Evolutionary conservation across 2,797 vertebrate genomes (phyloP), one percentile per base, ranked within the genome.

Genomic region (Acomys russatus): DNA sequence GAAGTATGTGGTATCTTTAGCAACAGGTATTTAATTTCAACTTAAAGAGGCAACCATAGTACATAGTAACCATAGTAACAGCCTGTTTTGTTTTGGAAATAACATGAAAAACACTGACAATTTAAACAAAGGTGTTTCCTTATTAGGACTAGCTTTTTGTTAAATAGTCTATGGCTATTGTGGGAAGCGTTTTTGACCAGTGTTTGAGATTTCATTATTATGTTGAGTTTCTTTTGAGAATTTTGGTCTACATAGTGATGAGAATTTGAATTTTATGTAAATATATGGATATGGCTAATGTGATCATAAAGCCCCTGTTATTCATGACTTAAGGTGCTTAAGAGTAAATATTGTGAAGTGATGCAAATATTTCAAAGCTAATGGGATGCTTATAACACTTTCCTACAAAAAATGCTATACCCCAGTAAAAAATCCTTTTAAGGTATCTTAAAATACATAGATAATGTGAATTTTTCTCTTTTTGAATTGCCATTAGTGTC

Each of bases 301-400:
- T 68, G 44, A n/a, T 85, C 83, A 51, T n/a, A 68, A 54, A 51
- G 44, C 0, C 0, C 44, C 51, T 71, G 33, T 38, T 56, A 71
- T 14, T 35, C 12, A 35, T 18, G 11, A 68, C 64, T 85, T 85
- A 68, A n/a, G 44, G 30, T 85, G 30, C 44, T 82, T 93, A 38
- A 77, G 4, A 86, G 14, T 86, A 90, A 86, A 64, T 35, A 14
- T 74, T 93, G 59, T 76, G 4, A 92, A 94, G 90, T 94, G 68
- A n/a, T 87, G 1, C 17, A 88, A 86, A 49, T 66, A 73, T 92
- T 78, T 80, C 59, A 59, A 94, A 85, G 2, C 3, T 80, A 84
- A 76, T 84, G 33, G 25, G 77, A 54, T 80, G 3, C 35, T 12
- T 79, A 84, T 54, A 82, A 91, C 51, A 63, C 78, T 10, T 8